Base-by-base conservation (phyloP, 2,113 vertebrate species). In the Triplophysa rosa region DNA sequence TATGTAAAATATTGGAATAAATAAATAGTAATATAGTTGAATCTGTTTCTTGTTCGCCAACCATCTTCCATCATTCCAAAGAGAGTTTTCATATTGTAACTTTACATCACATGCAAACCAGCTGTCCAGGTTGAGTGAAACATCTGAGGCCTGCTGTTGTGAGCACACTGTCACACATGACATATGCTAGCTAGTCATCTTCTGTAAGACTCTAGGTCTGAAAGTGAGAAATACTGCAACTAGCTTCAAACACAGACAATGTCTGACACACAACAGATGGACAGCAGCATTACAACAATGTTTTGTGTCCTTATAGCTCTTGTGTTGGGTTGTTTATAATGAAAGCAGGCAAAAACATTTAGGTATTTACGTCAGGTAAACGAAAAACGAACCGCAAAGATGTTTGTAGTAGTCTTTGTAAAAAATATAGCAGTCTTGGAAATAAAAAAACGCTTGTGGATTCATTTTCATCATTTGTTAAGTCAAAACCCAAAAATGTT, bases 151-250 rank as follows among this genome's bases (percentile, higher is more conserved):
- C 47, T 49, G 47, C 47, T 49, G 29, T 33, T 37, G 9, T 17
- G 8, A 3, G 56, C 23, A 40, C 80, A 77, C 33, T 37, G 29
- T 23, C 24, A 58, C 49, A 24, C 24, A 40, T 24, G 14, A 68
- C 21, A 75, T n/a, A 23, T 19, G 8, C 47, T 33, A 37, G 16
- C 92, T 93, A 89, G 90, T 67, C 90, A 91, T 92, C 93, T 92
- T 94, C 93, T 94, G 93, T 92, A 92, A 26, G 92, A 94, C 93
- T 93, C 33, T 1, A 78, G 65, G 49, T 56, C 16, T 56, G 16
- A 67, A 21, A 54, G 84, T 78, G 68, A 77, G 77, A 74, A 74
- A 80, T 84, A 76, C 78, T 79, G 59, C 70, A 84, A 62, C 82
- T 80, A 42, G 67, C 13, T 29, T 52, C 61, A 70, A 76, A 80